Evolutionary conservation across 2,888 invertebrate genomes (phyloP).

Genomic region (Ferrisia virgata): DNA sequence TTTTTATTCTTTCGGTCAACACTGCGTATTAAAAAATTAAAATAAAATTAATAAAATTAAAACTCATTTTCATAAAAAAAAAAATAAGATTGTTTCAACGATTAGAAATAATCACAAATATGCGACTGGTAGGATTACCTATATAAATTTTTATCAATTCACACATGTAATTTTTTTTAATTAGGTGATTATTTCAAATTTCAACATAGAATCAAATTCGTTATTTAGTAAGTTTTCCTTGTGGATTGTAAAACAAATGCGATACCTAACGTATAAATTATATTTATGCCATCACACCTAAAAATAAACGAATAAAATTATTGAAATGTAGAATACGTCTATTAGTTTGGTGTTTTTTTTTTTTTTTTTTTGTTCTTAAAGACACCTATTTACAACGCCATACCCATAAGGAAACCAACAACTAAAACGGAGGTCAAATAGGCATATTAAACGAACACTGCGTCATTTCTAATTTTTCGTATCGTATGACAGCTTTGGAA

Average conservation of each 20-base stretch:
- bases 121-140: no score
- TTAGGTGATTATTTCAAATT: no score
- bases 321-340: neutral
- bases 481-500: neutral
- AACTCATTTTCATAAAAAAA: neutral
- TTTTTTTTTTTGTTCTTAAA: neutral
- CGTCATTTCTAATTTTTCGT: neutral
- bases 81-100: no score
- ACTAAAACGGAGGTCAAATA: slow-evolving; percentile 10
- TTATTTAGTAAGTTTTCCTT: neutral
- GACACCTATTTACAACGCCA: neutral
- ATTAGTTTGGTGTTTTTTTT: no score
- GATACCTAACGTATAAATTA: slow-evolving; percentile 7
- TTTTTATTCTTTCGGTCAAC: neutral
- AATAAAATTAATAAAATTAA: neutral
- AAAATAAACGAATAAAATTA: neutral
- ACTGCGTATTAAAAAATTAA: neutral
- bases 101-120: no score
- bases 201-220: neutral
- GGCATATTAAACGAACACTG: neutral
- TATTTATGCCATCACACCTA: neutral
- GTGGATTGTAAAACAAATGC: neutral
- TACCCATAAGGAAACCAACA: neutral
- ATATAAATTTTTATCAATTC: no score
- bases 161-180: no score